Evolutionary conservation across 2,797 vertebrate species (phyloP).

Genomic region (Mus spretus): DNA sequence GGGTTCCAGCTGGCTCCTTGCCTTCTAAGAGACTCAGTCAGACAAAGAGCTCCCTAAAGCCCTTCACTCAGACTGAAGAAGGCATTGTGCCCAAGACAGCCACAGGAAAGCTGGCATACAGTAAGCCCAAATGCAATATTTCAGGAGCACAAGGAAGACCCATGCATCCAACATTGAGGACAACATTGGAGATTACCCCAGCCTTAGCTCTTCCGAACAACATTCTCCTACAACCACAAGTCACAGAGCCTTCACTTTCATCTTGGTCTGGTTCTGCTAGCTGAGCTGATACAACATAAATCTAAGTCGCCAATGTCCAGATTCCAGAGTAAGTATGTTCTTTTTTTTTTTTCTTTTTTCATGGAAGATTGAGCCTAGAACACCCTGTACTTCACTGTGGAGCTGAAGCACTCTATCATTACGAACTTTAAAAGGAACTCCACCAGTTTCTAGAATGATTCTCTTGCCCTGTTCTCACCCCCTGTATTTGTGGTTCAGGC

Average conservation of each 20-base stretch:
- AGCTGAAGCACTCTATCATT: not conserved
- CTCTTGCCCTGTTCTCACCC: not conserved
- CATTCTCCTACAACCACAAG: not conserved
- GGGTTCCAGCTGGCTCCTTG: conserved; percentile 86
- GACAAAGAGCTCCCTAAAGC: conserved; percentile 33
- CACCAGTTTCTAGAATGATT: not conserved
- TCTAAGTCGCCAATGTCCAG: not conserved
- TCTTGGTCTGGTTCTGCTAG: not conserved
- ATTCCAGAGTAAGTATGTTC: not conserved
- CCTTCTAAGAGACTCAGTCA: conserved; percentile 74
- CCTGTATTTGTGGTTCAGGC: not conserved
- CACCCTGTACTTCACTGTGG: conserved; percentile 35
- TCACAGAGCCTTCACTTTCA: not conserved
- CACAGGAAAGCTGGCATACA: not conserved
- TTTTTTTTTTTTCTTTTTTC: not conserved
- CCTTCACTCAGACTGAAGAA: conserved; percentile 25
- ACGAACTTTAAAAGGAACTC: not conserved
- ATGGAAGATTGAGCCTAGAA: conserved; percentile 24
- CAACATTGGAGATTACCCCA: not conserved
- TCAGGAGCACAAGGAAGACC: not conserved
- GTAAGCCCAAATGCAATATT: not conserved
- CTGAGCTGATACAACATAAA: not conserved
- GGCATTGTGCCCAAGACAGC: not conserved
- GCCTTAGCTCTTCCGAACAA: not conserved
- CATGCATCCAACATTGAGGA: not conserved